phyloP scores from a whole-genome alignment of 2,113 vertebrate species.

The Plecotus auritus region DNA sequence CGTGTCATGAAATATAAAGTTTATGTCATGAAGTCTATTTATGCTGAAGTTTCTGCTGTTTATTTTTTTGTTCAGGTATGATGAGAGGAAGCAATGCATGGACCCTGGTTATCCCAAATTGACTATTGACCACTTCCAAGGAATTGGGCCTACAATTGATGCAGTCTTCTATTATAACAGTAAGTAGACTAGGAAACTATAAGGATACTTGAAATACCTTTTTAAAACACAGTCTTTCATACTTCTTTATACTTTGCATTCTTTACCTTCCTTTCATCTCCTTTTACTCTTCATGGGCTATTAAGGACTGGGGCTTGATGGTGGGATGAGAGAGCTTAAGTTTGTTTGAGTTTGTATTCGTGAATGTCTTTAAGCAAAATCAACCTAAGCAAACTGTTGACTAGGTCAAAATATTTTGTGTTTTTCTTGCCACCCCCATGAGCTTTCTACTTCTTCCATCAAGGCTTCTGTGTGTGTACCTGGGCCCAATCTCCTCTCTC shows the following conservation, averaged over 20 bases:
- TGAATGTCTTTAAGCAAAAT: neutral
- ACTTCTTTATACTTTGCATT: neutral
- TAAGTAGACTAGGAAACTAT: conserved; percentile 34
- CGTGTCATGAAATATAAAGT: neutral
- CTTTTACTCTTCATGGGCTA: neutral
- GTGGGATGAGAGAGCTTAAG: neutral
- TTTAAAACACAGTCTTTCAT: neutral
- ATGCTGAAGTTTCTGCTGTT: neutral
- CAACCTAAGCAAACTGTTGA: neutral
- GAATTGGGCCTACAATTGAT: conserved; percentile 86
- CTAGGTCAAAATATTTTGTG: neutral
- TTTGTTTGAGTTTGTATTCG: neutral
- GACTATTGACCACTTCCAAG: conserved; percentile 82
- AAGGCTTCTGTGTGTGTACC: neutral
- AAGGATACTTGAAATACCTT: neutral
- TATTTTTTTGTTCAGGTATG: conserved; percentile 81
- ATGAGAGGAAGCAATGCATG: conserved; percentile 84
- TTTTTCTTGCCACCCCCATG: neutral
- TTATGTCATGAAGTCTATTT: neutral
- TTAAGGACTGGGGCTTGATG: no score
- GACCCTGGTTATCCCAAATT: conserved; percentile 85
- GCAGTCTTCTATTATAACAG: conserved; percentile 78
- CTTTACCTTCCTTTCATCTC: neutral
- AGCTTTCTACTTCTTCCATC: neutral
- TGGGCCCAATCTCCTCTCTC: neutral